Conservation (phyloP, 92 coral and sea anemone species). For the Epizoanthus scotinus region DNA sequence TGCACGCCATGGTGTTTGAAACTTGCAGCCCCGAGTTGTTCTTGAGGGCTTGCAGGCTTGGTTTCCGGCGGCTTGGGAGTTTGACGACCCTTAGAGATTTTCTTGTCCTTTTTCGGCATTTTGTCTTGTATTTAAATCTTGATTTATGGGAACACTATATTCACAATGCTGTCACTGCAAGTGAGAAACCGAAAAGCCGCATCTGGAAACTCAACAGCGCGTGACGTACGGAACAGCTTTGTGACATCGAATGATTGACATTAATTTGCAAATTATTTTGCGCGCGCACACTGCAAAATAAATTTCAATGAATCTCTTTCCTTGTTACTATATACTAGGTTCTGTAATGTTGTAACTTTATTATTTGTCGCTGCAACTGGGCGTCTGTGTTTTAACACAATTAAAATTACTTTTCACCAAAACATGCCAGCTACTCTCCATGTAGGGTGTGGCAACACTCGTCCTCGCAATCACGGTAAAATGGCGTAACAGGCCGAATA, state of each 20-base stretch:
- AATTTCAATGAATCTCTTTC: no score
- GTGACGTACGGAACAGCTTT: slow-evolving; percentile 10
- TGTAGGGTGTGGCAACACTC: no score
- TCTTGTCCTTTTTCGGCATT: not conserved
- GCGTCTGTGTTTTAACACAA: no score
- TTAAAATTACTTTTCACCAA: no score
- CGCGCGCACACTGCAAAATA: no score
- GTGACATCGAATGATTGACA: slow-evolving; percentile 15
- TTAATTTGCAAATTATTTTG: not conserved
- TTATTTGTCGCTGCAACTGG: no score
- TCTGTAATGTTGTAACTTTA: no score
- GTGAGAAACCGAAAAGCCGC: slow-evolving; percentile 7
- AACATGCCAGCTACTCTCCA: no score
- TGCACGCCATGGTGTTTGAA: slow-evolving; percentile 1
- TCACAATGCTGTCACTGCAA: not conserved
- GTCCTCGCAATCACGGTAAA: no score
- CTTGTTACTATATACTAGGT: no score
- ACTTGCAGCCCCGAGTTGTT: slow-evolving; percentile 12
- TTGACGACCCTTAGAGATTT: not conserved
- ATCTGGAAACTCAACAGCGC: not conserved
- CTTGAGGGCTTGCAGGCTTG: not conserved
- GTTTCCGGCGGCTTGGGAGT: not conserved
- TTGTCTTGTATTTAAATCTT: not conserved
- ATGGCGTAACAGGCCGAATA: no score
- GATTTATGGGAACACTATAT: not conserved